Evolutionary conservation across 2,797 vertebrate genomes (phyloP).

Genomic region (Pterois miles): DNA sequence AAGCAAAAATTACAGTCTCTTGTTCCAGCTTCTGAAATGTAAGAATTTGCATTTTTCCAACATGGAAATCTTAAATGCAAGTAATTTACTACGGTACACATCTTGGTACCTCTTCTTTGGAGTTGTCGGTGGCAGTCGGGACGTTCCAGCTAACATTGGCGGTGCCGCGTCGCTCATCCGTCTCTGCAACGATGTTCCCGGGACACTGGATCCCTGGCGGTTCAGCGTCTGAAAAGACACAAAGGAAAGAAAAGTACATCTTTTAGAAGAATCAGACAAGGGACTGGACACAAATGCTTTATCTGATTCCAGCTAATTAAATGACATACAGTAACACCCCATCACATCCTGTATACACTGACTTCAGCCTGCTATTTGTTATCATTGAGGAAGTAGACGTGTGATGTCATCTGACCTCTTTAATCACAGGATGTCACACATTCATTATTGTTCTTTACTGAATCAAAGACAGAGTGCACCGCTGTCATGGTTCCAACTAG

Average conservation of each 20-base stretch:
- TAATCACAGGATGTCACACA: slow-evolving; percentile 27
- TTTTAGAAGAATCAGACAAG: not conserved
- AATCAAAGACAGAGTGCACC: slow-evolving; percentile 3
- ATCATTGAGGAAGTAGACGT: slow-evolving; percentile 21
- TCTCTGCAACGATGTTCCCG: slow-evolving; percentile 84
- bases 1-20: not conserved
- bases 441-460: slow-evolving; percentile 31
- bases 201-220: slow-evolving; percentile 91
- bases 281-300: not conserved
- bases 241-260: not conserved
- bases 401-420: slow-evolving; percentile 62
- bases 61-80: not conserved
- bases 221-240: slow-evolving; percentile 84
- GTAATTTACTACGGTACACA: too few relatives aligned
- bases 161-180: slow-evolving; percentile 89
- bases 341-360: not conserved
- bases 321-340: slow-evolving; percentile 4
- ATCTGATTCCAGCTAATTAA: slow-evolving; percentile 1
- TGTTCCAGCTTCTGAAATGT: not conserved
- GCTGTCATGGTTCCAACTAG: slow-evolving; percentile 7
- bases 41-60: not conserved
- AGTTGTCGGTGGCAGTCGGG: slow-evolving; percentile 90
- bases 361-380: slow-evolving; percentile 44
- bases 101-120: slow-evolving; percentile 93
- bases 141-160: slow-evolving; percentile 90